A percentile compares a stretch with the other conserved stretches of the same genome.
Evolutionary conservation across 1,140 invertebrate species (phyloP).

Genomic region (Harpegnathos saltator): DNA sequence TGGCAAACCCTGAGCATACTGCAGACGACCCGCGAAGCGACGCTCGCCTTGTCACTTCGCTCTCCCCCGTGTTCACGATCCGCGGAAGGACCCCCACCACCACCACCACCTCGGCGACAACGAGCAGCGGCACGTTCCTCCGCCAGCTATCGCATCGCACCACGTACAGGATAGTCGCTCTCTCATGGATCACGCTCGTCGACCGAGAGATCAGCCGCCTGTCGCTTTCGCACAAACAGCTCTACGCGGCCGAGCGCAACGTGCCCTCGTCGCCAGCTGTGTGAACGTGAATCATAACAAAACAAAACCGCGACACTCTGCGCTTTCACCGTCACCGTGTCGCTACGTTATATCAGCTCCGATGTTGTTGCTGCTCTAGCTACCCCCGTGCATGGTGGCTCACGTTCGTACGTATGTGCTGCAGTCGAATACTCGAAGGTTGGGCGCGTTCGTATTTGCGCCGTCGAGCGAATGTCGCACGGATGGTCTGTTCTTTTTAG

Average conservation of each 20-base stretch:
- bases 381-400: constrained; percentile 24
- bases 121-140: background rate
- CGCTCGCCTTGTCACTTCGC: constrained; percentile 65
- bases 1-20: constrained; percentile 83
- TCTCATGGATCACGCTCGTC: constrained; percentile 34
- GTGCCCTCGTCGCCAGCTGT: background rate
- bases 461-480: no score
- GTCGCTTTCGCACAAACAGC: background rate
- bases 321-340: constrained; percentile 57
- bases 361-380: background rate
- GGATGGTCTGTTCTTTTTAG: no score
- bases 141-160: constrained; percentile 49
- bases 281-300: constrained; percentile 66
- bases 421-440: constrained; percentile 62
- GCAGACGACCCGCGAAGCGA: constrained; percentile 75
- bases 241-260: background rate
- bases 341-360: constrained; percentile 16
- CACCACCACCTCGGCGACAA: constrained; percentile 11
- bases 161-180: constrained; percentile 1
- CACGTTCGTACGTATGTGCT: constrained; percentile 18
- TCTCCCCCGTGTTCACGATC: constrained; percentile 46
- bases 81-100: constrained; percentile 31
- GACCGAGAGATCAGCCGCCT: constrained; percentile 41
- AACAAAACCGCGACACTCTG: constrained; percentile 37
- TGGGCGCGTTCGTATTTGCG: constrained; percentile 47